A percentile compares a stretch with the other conserved stretches of the same genome.
phyloP scores from a whole-genome alignment of 2,888 invertebrate species.

The Andrena camellia region DNA sequence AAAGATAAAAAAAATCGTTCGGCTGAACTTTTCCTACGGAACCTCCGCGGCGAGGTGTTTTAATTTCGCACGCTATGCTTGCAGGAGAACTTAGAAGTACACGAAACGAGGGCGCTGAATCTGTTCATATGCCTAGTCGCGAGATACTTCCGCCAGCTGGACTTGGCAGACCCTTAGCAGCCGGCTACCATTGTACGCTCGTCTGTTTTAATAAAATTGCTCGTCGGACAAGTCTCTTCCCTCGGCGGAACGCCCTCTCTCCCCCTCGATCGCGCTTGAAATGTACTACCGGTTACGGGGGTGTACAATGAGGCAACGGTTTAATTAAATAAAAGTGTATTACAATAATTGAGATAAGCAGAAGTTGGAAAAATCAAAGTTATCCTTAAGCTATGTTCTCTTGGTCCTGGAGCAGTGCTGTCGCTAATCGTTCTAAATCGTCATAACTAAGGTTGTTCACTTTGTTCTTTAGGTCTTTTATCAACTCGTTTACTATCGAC shows the following conservation, averaged over 20 bases:
- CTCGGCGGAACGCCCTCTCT: not conserved
- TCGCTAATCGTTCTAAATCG: conserved; percentile 87
- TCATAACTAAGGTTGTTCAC: conserved; percentile 87
- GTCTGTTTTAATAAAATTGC: conserved; percentile 55
- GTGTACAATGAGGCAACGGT: conserved; percentile 53
- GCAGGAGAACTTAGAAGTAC: conserved; percentile 80
- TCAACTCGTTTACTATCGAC: conserved; percentile 87
- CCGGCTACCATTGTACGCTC: conserved; percentile 17
- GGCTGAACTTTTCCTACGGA: conserved; percentile 49
- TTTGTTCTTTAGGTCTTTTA: conserved; percentile 87
- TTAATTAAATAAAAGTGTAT: conserved; percentile 73
- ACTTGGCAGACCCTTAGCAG: conserved; percentile 88
- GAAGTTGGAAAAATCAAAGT: conserved; percentile 26
- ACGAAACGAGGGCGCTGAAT: conserved; percentile 87
- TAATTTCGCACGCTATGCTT: not conserved
- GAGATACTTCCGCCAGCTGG: conserved; percentile 91
- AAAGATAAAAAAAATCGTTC: conserved; percentile 31
- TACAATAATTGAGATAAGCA: conserved; percentile 67
- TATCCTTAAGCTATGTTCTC: conserved; percentile 86
- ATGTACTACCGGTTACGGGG: conserved; percentile 14
- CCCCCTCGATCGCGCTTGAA: not conserved
- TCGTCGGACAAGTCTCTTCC: conserved; percentile 23
- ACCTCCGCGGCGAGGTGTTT: conserved; percentile 7
- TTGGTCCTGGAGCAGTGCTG: conserved; percentile 90
- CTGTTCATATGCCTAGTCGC: conserved; percentile 91